These are phyloP conservation scores for Mesorhabditis spiculigera DNA, from an alignment of 2,888 invertebrate species.

Conservation along the genomic window DNA sequence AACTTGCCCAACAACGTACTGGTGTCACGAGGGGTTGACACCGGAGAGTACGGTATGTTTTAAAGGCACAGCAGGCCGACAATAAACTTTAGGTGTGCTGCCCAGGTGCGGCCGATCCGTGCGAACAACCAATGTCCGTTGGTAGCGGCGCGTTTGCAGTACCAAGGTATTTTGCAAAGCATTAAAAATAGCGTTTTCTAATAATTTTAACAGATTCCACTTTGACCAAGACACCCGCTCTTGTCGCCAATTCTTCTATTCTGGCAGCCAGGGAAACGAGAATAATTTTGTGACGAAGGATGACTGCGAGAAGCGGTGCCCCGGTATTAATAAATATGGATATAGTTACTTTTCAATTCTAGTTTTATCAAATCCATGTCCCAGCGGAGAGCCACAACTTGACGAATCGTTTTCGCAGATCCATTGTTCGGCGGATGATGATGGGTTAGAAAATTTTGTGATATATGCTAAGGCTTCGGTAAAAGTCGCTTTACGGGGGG, in stretches of 20 bases:
- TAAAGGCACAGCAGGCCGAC: neutral
- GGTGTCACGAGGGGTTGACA: neutral
- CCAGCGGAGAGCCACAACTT: neutral
- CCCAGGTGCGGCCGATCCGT: conserved; percentile 1
- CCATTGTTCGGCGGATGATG: neutral
- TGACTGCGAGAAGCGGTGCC: conserved; percentile 3
- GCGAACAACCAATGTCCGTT: neutral
- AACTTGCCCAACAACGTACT: conserved; percentile 4
- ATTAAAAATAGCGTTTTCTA: neutral
- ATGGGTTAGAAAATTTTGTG: neutral
- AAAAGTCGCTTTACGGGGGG: no score
- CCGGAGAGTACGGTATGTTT: neutral
- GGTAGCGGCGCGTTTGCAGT: neutral
- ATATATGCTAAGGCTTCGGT: neutral
- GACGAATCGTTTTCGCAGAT: neutral
- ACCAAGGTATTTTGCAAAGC: neutral
- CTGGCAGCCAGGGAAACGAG: conserved; percentile 31
- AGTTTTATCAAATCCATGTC: neutral
- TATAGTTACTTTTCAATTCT: neutral
- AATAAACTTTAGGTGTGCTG: neutral
- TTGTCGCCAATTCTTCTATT: conserved; percentile 35
- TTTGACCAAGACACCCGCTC: conserved; percentile 8
- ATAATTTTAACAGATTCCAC: neutral
- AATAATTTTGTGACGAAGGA: conserved; percentile 27
- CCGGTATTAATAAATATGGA: neutral